A percentile compares a stretch with the other conserved stretches of the same genome.
These are phyloP conservation scores for Lasioglossum oenotherae DNA, from an alignment of 2,888 invertebrate species.

Conservation along the genomic window DNA sequence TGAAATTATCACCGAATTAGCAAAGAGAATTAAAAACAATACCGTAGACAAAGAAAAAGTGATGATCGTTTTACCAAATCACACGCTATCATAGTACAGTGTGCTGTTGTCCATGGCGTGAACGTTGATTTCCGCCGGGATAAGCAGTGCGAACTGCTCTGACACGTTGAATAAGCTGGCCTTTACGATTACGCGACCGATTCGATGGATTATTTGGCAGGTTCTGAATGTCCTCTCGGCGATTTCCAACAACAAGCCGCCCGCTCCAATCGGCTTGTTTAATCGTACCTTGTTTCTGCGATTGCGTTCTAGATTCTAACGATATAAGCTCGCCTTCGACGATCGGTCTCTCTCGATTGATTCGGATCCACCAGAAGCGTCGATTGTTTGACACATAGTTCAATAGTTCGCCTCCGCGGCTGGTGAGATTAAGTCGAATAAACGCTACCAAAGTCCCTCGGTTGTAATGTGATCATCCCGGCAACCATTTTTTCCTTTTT, in stretches of 20 bases:
- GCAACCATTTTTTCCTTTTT: not conserved
- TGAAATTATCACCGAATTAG: not conserved
- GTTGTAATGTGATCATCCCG: not conserved
- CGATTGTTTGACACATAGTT: not conserved
- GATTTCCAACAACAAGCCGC: not conserved
- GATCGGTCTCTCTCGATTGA: not conserved
- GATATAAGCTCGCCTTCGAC: not conserved
- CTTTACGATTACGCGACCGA: conserved; percentile 12
- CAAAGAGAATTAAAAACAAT: not conserved
- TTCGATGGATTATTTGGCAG: conserved; percentile 40
- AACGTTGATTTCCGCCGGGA: conserved; percentile 9
- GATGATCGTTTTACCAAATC: not conserved
- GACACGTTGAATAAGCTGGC: not conserved
- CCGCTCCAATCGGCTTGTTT: not conserved
- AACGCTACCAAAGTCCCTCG: not conserved
- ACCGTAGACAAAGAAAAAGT: not conserved
- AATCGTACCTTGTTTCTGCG: conserved; percentile 14
- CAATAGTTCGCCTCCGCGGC: not conserved
- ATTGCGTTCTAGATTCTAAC: conserved; percentile 5
- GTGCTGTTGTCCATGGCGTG: not conserved
- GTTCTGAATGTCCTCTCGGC: conserved; percentile 34
- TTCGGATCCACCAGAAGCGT: not conserved
- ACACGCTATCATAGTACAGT: not conserved
- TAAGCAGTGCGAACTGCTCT: not conserved
- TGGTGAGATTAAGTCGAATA: not conserved